phyloP scores from a whole-genome alignment of 2,113 vertebrate genomes.

The Mus spicilegus region DNA sequence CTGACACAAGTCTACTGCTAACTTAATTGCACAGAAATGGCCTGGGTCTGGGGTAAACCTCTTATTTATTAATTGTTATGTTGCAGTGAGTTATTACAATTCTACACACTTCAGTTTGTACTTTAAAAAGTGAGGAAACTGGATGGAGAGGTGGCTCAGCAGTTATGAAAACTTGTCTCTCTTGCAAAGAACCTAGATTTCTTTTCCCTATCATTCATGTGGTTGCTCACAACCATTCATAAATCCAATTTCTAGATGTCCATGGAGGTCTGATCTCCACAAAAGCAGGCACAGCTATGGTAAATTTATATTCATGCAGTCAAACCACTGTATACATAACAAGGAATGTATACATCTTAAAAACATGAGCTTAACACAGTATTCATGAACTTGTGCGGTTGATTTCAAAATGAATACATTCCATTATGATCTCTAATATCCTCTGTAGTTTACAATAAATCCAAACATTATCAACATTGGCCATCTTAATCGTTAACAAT shows the following conservation, averaged over 20 bases:
- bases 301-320: neutral
- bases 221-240: neutral
- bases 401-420: neutral
- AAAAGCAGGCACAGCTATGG: too few relatives aligned
- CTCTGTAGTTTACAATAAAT: neutral
- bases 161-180: neutral
- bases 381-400: neutral
- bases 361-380: neutral
- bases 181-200: neutral
- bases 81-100: neutral
- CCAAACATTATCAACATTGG: neutral
- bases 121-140: neutral
- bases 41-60: neutral
- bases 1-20: too few relatives aligned
- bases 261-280: neutral
- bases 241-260: neutral
- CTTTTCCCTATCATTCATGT: too few relatives aligned
- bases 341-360: neutral
- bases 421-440: neutral
- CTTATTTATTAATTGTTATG: neutral
- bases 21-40: fast-evolving
- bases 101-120: neutral
- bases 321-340: neutral
- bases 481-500: neutral
- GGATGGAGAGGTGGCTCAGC: neutral